phyloP scores from a whole-genome alignment of 2,113 vertebrate genomes.

The Xenopus borealis region DNA sequence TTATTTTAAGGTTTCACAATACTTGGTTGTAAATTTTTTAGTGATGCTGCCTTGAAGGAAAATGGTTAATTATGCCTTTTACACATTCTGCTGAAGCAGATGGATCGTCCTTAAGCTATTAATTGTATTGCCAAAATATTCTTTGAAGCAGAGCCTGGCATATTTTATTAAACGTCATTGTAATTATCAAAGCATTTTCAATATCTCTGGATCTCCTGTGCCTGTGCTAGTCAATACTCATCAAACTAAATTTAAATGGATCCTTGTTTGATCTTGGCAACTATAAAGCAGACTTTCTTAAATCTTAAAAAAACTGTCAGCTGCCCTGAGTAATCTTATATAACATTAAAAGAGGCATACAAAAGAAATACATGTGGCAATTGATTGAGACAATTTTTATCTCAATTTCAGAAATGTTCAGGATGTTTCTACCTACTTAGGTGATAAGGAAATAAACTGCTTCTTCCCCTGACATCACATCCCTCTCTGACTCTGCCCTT shows the following conservation, averaged over 20 bases:
- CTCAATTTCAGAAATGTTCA: too few species aligned
- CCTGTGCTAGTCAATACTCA: constrained; percentile 33
- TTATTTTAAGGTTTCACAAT: too few species aligned
- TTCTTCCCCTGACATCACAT: too few species aligned
- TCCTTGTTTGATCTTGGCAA: constrained; percentile 29
- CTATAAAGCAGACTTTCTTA: not conserved
- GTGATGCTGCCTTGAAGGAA: constrained; percentile 29
- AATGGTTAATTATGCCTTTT: constrained; percentile 25
- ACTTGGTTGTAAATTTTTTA: too few species aligned
- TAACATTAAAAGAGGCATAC: too few species aligned
- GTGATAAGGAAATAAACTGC: too few species aligned
- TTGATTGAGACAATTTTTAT: too few species aligned
- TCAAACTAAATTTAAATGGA: constrained; percentile 37
- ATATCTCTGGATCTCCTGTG: constrained; percentile 31
- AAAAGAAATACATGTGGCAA: too few species aligned
- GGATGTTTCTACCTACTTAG: too few species aligned
- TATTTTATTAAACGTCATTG: constrained; percentile 25
- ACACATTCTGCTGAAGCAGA: constrained; percentile 34
- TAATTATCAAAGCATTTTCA: constrained; percentile 27
- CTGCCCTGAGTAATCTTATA: too few species aligned
- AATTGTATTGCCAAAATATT: constrained; percentile 30
- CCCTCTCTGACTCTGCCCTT: too few species aligned
- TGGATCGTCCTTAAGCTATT: constrained; percentile 33
- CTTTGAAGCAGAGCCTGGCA: constrained; percentile 14
- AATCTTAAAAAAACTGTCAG: not conserved